These are phyloP conservation scores for Drosophila fuyamai DNA, from an alignment of 1,140 invertebrate genomes.

Conservation along the genomic window DNA sequence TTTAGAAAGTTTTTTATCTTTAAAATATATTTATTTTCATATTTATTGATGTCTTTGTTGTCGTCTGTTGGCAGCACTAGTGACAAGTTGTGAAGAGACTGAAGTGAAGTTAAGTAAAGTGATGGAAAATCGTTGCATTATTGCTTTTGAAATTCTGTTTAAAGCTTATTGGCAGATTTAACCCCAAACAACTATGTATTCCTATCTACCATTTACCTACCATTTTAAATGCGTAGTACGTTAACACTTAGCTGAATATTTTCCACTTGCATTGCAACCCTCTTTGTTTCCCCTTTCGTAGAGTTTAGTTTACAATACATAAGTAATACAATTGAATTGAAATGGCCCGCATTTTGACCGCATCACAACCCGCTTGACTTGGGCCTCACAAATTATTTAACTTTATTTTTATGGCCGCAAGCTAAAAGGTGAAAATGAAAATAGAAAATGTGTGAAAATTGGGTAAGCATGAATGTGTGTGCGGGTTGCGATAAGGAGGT, in stretches of 20 bases:
- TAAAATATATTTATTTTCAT: too few relatives aligned
- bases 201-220: too few relatives aligned
- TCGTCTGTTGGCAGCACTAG: too few relatives aligned
- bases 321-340: constrained; percentile 67
- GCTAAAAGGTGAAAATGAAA: constrained; percentile 44
- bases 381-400: constrained; percentile 71
- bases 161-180: constrained; percentile 2
- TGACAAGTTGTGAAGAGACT: constrained; percentile 11
- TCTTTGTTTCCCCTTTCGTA: not conserved
- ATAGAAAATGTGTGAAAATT: constrained; percentile 46
- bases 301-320: constrained; percentile 20
- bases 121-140: constrained; percentile 23
- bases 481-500: constrained; percentile 64
- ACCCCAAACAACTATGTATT: too few relatives aligned
- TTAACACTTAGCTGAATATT: not conserved
- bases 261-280: constrained; percentile 12
- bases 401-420: constrained; percentile 64
- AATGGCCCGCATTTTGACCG: constrained; percentile 69
- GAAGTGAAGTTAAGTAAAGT: constrained; percentile 19
- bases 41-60: too few relatives aligned
- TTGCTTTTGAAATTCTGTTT: constrained; percentile 5
- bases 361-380: constrained; percentile 51
- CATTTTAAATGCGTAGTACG: not conserved
- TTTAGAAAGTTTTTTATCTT: too few relatives aligned
- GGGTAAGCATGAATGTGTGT: constrained; percentile 17